Conservation (phyloP, 2,888 invertebrate genomes). For the Melangyna quadrimaculata region DNA sequence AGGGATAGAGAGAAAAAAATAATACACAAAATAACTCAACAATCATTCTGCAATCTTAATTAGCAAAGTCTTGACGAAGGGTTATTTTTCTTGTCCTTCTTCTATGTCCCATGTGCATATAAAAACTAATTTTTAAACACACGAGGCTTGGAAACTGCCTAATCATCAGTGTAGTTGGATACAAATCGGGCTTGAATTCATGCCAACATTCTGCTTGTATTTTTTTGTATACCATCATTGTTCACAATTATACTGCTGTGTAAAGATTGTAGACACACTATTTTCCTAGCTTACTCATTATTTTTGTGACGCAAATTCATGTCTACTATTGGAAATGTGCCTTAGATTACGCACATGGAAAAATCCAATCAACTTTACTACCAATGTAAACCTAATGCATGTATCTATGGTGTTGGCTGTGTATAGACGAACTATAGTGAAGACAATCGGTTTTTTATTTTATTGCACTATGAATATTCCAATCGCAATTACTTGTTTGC, state of each 20-base stretch:
- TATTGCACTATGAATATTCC: slow-evolving; percentile 56
- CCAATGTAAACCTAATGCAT: no score
- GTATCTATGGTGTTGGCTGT: background rate
- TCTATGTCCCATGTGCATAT: background rate
- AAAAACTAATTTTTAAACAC: slow-evolving; percentile 43
- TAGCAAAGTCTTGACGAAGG: slow-evolving; percentile 54
- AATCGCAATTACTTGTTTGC: slow-evolving; percentile 73
- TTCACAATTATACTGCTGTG: slow-evolving; percentile 13
- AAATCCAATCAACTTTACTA: slow-evolving; percentile 59
- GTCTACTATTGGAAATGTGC: slow-evolving; percentile 35
- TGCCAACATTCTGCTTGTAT: background rate
- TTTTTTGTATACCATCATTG: slow-evolving; percentile 8
- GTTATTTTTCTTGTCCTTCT: slow-evolving; percentile 53
- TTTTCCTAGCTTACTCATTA: slow-evolving; percentile 52
- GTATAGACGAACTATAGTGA: slow-evolving; percentile 36
- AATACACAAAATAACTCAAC: slow-evolving; percentile 47
- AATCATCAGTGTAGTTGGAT: background rate
- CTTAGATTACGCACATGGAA: slow-evolving; percentile 58
- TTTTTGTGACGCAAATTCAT: slow-evolving; percentile 61
- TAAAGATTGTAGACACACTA: background rate
- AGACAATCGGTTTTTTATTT: slow-evolving; percentile 58
- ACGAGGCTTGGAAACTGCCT: slow-evolving; percentile 23
- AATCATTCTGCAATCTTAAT: slow-evolving; percentile 72
- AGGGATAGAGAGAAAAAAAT: background rate
- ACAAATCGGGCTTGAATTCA: slow-evolving; percentile 1